These are phyloP conservation scores for Acheta domesticus DNA, from an alignment of 2,888 invertebrate species.

Conservation along the genomic window DNA sequence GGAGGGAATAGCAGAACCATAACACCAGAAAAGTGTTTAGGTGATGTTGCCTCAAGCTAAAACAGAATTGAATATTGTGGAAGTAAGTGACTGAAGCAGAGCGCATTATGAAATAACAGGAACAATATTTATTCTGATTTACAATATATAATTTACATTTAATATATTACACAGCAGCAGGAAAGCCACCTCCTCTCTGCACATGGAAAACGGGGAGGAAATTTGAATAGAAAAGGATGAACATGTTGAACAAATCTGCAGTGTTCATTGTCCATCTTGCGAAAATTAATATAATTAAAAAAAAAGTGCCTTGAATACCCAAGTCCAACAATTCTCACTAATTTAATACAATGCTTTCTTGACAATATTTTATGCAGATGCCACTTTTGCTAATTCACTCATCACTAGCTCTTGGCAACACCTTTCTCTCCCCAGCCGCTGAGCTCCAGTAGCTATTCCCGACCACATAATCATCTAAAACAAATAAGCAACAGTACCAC, in stretches of 20 bases:
- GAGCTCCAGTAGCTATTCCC: slow-evolving; percentile 30
- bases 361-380: not conserved
- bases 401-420: not conserved
- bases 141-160: not conserved
- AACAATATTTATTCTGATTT: slow-evolving; percentile 3
- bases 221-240: not conserved
- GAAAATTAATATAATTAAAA: not conserved
- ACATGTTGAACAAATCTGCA: slow-evolving; percentile 12
- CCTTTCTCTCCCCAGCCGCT: slow-evolving; percentile 27
- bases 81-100: slow-evolving; percentile 12
- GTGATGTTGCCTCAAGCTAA: slow-evolving; percentile 28
- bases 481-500: slow-evolving; percentile 24
- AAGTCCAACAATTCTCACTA: slow-evolving; percentile 3
- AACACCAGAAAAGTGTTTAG: slow-evolving; percentile 2
- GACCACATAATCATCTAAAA: slow-evolving; percentile 32
- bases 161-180: slow-evolving; percentile 19
- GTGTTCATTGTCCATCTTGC: slow-evolving; percentile 10
- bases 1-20: slow-evolving; percentile 19
- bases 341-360: not conserved
- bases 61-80: slow-evolving; percentile 27
- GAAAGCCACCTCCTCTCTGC: slow-evolving; percentile 22
- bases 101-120: not conserved
- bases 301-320: not conserved
- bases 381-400: slow-evolving; percentile 1
- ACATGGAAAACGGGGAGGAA: not conserved